Evolutionary conservation across 2,888 invertebrate species (phyloP).

Genomic region (Tachina fera): DNA sequence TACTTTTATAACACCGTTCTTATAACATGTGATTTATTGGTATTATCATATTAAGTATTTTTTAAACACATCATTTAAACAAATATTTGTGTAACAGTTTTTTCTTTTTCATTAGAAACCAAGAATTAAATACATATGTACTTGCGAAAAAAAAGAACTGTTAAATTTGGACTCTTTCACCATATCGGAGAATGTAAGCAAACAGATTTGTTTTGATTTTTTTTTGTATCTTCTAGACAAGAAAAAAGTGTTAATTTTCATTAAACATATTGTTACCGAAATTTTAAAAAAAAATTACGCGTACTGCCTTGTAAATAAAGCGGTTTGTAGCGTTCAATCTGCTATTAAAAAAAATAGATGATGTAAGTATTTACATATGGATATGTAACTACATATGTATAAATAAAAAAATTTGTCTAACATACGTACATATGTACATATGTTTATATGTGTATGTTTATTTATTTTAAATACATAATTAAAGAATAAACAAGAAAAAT

Average conservation of each 20-base stretch:
- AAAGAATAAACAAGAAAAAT: not conserved
- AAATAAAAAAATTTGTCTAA: too few relatives aligned
- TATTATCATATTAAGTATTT: slow-evolving; percentile 27
- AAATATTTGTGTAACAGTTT: slow-evolving; percentile 53
- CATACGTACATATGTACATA: too few relatives aligned
- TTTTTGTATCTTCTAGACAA: not conserved
- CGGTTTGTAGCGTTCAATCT: not conserved
- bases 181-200: not conserved
- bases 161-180: not conserved
- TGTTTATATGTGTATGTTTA: too few relatives aligned
- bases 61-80: slow-evolving; percentile 38
- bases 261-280: not conserved
- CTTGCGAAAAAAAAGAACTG: slow-evolving; percentile 20
- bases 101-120: slow-evolving; percentile 10
- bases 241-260: not conserved
- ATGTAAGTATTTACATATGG: too few relatives aligned
- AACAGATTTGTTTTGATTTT: too few relatives aligned
- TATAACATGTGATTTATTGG: slow-evolving; percentile 2
- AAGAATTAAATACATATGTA: not conserved
- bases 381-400: too few relatives aligned
- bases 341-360: not conserved
- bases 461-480: not conserved
- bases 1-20: not conserved
- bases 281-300: not conserved
- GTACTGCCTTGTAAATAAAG: not conserved